Conservation (phyloP, 2,888 invertebrate genomes). For the Thysanoteuthis rhombus region DNA sequence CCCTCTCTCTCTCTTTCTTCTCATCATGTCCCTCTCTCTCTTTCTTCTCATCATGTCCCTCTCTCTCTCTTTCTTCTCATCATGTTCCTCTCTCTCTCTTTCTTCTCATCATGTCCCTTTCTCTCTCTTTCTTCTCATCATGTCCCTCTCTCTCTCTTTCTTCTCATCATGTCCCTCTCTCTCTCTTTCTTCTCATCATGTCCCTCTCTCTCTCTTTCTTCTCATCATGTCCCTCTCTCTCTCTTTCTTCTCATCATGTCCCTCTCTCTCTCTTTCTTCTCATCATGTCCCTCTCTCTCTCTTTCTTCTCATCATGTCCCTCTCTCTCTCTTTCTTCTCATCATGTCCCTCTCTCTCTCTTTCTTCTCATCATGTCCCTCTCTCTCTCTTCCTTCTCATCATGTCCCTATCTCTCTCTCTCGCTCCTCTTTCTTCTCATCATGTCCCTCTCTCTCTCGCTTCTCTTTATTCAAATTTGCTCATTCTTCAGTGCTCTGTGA, state of each 20-base stretch:
- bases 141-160: not conserved
- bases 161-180: too few species aligned
- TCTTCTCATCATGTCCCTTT: not conserved
- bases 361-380: not conserved
- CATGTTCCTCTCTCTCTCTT: not conserved
- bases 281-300: not conserved
- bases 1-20: not conserved
- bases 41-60: not conserved
- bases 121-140: not conserved
- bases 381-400: not conserved
- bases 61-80: not conserved
- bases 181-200: not conserved
- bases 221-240: too few species aligned
- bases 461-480: not conserved
- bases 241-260: too few species aligned
- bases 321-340: not conserved
- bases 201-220: not conserved
- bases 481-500: not conserved
- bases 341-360: not conserved
- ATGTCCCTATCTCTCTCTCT: not conserved
- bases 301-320: not conserved
- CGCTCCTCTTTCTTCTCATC: not conserved
- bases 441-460: not conserved
- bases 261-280: too few species aligned
- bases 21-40: rapidly evolving